phyloP scores from a whole-genome alignment of 2,888 invertebrate species.

The Eulithis testata region DNA sequence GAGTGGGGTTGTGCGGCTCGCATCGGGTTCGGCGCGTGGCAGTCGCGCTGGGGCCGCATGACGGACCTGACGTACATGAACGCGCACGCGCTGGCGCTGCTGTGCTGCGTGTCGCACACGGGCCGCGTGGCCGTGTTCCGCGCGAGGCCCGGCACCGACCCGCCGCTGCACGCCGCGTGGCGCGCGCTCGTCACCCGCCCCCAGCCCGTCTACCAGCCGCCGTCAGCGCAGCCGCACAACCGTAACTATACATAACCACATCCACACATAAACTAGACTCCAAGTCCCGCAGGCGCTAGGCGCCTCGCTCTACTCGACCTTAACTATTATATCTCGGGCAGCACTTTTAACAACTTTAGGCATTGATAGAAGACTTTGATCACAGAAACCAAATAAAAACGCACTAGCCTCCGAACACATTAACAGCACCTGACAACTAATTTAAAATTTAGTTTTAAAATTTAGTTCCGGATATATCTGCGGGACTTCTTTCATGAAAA shows the following conservation, averaged over 20 bases:
- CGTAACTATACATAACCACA: conserved; percentile 53
- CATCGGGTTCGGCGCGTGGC: conserved; percentile 86
- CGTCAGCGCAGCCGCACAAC: conserved; percentile 74
- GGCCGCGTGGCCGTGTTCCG: conserved; percentile 90
- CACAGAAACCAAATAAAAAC: too few species aligned
- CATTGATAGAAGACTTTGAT: too few species aligned
- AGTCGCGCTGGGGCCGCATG: conserved; percentile 86
- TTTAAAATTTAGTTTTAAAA: too few species aligned
- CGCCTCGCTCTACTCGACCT: too few species aligned
- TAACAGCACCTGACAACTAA: too few species aligned
- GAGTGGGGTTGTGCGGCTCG: conserved; percentile 92
- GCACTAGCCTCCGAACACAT: too few species aligned
- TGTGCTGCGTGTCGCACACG: conserved; percentile 91
- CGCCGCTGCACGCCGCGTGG: conserved; percentile 92
- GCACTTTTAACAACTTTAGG: too few species aligned
- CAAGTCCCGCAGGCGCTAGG: too few species aligned
- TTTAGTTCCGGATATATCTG: too few species aligned
- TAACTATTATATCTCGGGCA: too few species aligned
- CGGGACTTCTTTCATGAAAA: too few species aligned
- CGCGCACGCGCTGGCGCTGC: conserved; percentile 89
- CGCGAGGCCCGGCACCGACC: conserved; percentile 93
- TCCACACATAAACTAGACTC: too few species aligned
- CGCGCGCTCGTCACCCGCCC: conserved; percentile 89
- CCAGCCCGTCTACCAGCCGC: conserved; percentile 70
- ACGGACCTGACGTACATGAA: conserved; percentile 93